Conservation (phyloP, 2,797 vertebrate species). For the Cirrhinus molitorella region DNA sequence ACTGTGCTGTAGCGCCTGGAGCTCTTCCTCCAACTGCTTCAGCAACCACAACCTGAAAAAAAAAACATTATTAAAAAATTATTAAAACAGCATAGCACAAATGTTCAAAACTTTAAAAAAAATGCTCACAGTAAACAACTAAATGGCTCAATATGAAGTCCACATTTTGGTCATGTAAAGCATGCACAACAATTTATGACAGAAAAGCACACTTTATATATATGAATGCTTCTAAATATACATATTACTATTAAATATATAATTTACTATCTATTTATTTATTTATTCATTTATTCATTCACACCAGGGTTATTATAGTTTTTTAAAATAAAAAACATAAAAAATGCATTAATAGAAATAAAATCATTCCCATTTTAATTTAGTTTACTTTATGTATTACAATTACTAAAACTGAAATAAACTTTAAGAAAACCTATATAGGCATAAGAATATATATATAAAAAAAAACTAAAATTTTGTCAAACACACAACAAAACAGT, state of each 20-base stretch:
- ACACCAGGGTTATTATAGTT: not conserved
- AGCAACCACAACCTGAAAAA: constrained; percentile 86
- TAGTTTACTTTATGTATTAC: not conserved
- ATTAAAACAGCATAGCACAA: not conserved
- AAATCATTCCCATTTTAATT: not conserved
- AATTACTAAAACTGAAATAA: not conserved
- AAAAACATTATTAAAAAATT: constrained; percentile 39
- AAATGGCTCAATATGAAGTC: not conserved
- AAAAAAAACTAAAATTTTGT: not conserved
- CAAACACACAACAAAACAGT: not conserved
- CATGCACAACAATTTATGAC: not conserved
- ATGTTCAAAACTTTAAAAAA: not conserved
- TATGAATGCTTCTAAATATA: not conserved
- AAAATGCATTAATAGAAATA: not conserved
- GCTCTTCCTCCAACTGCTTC: constrained; percentile 92
- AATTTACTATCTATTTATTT: not conserved
- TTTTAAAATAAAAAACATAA: not conserved
- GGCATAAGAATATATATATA: not conserved
- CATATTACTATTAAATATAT: not conserved
- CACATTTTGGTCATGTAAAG: not conserved
- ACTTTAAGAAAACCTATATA: not conserved
- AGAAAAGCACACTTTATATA: not conserved
- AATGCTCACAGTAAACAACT: not conserved
- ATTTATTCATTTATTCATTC: too few relatives aligned
- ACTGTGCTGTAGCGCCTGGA: constrained; percentile 91